Evolutionary conservation across 1,140 invertebrate genomes (phyloP), one percentile per base, ranked within the genome.

Genomic region (Linepithema humile): DNA sequence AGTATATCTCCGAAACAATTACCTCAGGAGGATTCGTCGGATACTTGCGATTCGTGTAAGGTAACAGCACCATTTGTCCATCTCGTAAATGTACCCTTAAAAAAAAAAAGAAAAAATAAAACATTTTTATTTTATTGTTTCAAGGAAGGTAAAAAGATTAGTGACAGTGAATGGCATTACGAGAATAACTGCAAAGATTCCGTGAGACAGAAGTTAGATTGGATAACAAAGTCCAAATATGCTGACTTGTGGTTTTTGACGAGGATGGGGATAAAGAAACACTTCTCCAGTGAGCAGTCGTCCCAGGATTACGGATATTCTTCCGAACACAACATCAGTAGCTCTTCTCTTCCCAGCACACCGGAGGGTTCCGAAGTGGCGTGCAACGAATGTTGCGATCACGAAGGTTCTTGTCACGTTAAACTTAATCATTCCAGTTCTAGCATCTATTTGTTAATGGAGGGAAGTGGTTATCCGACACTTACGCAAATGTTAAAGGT

Each of bases 231-330:
- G 67, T 89, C 91, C 38, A 89, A 85, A 15, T 91, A 91, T 77
- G 89, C 87, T 38, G 89, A 83, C 12, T 91, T 93, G 64, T 94
- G 93, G 93, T 84, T 94, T 75, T 92, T 94, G 85, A 93, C 93
- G 23, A 93, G 93, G 40, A 75, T 88, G n/a, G 89, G 92, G 26
- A 90, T 93, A 69, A 94, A 94, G 75, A 95, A 95, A 80, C 95
- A 96, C 87, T 96, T 95, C 20, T 95, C 95, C 2, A 96, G 95
- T 88, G 96, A 97, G 89, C 96, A 96, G 88, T 92, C 92, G 20
- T 96, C 96, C n/a, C 97, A 97, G 91, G 97, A 98, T 92, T 97
- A 96, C 91, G 97, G 97, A 43, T 98, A 98, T 91, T 97, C 97
- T 26, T 98, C 97, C 10, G 97, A 97, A 83, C 96, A 96, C 85